Percentiles rank a stretch among this genome's conserved stretches.
Conservation (phyloP, 2,797 vertebrate species). For the Morelia viridis region DNA sequence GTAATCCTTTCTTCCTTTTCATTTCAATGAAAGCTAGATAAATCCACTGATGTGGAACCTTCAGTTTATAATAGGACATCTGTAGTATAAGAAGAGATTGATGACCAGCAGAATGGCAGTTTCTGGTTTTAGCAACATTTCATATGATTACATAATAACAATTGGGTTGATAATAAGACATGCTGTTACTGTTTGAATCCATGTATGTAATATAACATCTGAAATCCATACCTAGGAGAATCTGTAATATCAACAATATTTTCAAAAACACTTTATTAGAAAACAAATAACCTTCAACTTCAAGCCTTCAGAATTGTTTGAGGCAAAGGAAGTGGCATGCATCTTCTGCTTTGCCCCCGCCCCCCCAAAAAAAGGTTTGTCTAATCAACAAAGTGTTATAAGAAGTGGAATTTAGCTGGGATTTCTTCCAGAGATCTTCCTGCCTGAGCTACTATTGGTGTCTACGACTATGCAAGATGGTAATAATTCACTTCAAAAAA, state of each 20-base stretch:
- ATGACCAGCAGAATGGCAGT: not conserved
- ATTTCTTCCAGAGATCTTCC: not conserved
- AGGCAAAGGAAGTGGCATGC: not conserved
- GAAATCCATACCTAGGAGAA: too few species aligned
- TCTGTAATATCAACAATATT: not conserved
- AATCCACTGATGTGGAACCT: not conserved
- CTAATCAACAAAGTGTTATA: not conserved
- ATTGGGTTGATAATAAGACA: not conserved
- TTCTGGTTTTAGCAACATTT: not conserved
- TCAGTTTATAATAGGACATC: not conserved
- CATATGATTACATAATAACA: not conserved
- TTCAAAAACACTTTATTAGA: not conserved
- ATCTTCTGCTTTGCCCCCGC: not conserved
- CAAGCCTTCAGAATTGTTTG: not conserved
- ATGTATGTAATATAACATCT: too few species aligned
- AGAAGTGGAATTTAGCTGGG: not conserved
- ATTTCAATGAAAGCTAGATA: constrained; percentile 22
- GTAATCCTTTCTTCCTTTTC: not conserved
- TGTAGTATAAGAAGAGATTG: constrained; percentile 1
- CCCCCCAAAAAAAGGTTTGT: not conserved
- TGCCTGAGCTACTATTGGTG: not conserved
- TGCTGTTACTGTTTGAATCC: not conserved
- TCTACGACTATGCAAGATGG: not conserved
- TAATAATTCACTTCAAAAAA: not conserved
- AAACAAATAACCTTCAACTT: not conserved